These are phyloP conservation scores for Trogon surrucura DNA, from an alignment of 2,113 vertebrate species.

Conservation along the genomic window DNA sequence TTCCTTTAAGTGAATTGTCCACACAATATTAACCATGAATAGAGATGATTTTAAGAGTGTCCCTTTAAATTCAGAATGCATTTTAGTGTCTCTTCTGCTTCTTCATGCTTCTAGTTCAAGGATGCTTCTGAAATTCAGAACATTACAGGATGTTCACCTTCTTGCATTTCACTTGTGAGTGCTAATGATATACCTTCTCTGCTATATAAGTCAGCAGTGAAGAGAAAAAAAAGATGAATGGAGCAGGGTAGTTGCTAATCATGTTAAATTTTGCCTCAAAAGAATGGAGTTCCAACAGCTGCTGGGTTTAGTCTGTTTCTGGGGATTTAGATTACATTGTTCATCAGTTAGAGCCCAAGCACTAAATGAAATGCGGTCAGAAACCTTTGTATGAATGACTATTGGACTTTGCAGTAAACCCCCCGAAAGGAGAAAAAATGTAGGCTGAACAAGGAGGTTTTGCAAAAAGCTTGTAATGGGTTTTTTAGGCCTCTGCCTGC, in stretches of 20 bases:
- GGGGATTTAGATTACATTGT: neutral
- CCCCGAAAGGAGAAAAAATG: neutral
- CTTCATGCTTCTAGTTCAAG: neutral
- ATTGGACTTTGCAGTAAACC: neutral
- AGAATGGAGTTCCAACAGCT: neutral
- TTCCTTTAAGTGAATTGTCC: neutral
- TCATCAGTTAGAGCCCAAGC: neutral
- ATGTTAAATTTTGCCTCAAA: neutral
- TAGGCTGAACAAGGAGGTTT: neutral
- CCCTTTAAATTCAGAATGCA: neutral
- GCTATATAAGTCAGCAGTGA: neutral
- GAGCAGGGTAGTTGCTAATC: neutral
- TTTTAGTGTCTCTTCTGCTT: neutral
- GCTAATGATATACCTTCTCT: neutral
- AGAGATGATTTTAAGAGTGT: neutral
- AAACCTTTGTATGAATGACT: neutral
- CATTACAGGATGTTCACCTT: neutral
- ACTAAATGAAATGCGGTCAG: neutral
- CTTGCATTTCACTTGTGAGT: neutral
- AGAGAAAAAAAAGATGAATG: neutral
- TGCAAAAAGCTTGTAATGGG: neutral
- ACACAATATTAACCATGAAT: neutral
- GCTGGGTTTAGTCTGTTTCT: neutral
- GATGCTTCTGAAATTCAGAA: neutral
- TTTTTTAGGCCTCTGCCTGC: neutral